phyloP scores from a whole-genome alignment of 2,113 vertebrate genomes.

The Gymnocephalus cernua region DNA sequence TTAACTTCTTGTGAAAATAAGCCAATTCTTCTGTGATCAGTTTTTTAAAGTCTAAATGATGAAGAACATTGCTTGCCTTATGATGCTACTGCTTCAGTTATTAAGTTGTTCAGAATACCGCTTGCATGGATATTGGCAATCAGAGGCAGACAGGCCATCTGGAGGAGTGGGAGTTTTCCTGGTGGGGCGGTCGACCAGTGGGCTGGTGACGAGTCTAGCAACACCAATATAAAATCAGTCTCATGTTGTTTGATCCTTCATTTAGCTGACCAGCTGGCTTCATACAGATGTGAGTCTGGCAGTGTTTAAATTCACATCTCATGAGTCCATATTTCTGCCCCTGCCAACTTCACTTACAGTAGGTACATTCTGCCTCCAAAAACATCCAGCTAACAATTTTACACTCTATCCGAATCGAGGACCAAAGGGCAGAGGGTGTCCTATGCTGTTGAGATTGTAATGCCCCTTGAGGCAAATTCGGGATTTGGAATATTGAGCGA shows the following conservation, averaged over 20 bases:
- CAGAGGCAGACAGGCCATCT: slow-evolving; percentile 71
- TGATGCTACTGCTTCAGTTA: slow-evolving; percentile 18
- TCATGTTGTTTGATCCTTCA: slow-evolving; percentile 34
- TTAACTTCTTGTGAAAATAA: background rate
- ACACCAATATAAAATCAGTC: slow-evolving; percentile 50
- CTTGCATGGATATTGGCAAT: slow-evolving; percentile 56
- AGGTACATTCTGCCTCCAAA: background rate
- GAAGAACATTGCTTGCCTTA: slow-evolving; percentile 15
- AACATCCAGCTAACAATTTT: background rate
- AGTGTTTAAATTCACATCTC: slow-evolving; percentile 29
- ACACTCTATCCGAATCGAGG: background rate
- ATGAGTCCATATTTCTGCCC: background rate
- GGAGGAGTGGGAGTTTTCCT: slow-evolving; percentile 74
- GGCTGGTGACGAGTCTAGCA: slow-evolving; percentile 54
- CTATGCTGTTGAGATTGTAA: too few species aligned
- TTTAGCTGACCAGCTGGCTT: slow-evolving; percentile 27
- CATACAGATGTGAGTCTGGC: slow-evolving; percentile 51
- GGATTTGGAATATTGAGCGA: too few species aligned
- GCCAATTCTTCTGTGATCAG: background rate
- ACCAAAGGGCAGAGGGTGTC: too few species aligned
- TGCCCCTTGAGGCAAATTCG: too few species aligned
- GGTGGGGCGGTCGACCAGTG: slow-evolving; percentile 44
- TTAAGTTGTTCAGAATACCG: slow-evolving; percentile 41
- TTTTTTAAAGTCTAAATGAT: background rate
- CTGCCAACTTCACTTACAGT: slow-evolving; percentile 24